These are phyloP conservation scores for Xiphophorus couchianus DNA, from an alignment of 2,113 vertebrate species.

Conservation along the genomic window DNA sequence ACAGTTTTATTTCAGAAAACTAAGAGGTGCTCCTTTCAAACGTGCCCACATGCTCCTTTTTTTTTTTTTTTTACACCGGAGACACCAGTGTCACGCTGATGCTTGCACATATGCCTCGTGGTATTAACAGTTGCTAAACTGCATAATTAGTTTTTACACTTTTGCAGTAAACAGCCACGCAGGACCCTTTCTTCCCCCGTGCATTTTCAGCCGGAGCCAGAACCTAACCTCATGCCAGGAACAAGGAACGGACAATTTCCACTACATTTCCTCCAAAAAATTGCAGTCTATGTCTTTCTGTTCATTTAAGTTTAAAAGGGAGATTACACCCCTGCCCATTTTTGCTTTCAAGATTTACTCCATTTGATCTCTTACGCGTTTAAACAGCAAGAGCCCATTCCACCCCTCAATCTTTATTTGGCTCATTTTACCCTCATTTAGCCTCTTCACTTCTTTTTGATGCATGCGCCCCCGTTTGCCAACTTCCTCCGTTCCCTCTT, in stretches of 20 bases:
- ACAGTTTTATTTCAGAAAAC: not conserved
- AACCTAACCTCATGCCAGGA: not conserved
- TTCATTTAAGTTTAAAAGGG: not conserved
- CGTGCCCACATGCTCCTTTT: not conserved
- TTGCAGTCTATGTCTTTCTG: not conserved
- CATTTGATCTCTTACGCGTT: constrained; percentile 1
- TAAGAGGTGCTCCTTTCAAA: not conserved
- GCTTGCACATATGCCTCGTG: not conserved
- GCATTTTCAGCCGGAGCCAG: not conserved
- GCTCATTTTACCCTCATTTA: constrained; percentile 2
- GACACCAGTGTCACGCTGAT: not conserved
- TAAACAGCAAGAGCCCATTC: constrained; percentile 15
- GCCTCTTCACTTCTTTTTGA: not conserved
- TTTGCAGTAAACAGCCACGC: not conserved
- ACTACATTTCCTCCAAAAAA: not conserved
- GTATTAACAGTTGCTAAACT: not conserved
- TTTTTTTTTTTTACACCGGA: not conserved
- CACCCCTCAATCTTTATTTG: constrained; percentile 5
- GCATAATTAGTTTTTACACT: not conserved
- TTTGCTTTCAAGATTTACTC: constrained; percentile 1
- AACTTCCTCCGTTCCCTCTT: not conserved
- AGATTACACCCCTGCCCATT: not conserved
- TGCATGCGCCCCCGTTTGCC: not conserved
- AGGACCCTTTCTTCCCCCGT: not conserved
- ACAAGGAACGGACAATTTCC: not conserved